Conservation (phyloP, 2,888 invertebrate species). For the Hirtodrosophila histrioides region DNA sequence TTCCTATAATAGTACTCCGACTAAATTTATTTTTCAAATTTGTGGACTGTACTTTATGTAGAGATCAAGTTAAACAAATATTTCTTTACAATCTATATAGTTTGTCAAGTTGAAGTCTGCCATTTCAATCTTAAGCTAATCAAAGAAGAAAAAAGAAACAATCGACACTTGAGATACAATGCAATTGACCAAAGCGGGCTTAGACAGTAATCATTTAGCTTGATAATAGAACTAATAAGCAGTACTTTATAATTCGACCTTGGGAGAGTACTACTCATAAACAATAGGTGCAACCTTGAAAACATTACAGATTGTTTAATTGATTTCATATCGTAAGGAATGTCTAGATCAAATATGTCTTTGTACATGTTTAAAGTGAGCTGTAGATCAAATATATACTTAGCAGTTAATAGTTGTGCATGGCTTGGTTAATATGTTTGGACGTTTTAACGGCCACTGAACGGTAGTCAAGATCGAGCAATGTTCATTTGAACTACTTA, state of each 20-base stretch:
- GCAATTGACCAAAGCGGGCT: neutral
- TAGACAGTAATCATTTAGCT: conserved; percentile 12
- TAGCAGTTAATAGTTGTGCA: conserved; percentile 31
- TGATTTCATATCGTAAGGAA: conserved; percentile 58
- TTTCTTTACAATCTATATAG: too few relatives aligned
- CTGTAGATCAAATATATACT: conserved; percentile 28
- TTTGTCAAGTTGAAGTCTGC: too few relatives aligned
- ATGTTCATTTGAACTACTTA: conserved; percentile 53
- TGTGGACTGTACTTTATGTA: too few relatives aligned
- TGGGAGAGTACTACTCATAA: conserved; percentile 19
- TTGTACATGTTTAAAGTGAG: conserved; percentile 35
- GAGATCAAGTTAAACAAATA: too few relatives aligned
- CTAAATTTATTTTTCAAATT: too few relatives aligned
- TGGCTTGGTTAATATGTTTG: conserved; percentile 55
- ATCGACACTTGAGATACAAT: neutral
- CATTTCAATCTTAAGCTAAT: neutral
- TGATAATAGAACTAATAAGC: conserved; percentile 23
- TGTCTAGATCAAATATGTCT: conserved; percentile 47
- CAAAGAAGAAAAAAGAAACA: conserved; percentile 1
- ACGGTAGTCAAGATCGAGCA: conserved; percentile 48
- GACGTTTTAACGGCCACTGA: conserved; percentile 29
- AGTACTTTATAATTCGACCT: conserved; percentile 31
- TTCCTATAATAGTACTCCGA: too few relatives aligned
- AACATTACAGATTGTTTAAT: conserved; percentile 51
- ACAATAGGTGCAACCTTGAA: conserved; percentile 50